These are phyloP conservation scores for Alitta virens DNA, from an alignment of 2,888 invertebrate genomes.

Conservation along the genomic window DNA sequence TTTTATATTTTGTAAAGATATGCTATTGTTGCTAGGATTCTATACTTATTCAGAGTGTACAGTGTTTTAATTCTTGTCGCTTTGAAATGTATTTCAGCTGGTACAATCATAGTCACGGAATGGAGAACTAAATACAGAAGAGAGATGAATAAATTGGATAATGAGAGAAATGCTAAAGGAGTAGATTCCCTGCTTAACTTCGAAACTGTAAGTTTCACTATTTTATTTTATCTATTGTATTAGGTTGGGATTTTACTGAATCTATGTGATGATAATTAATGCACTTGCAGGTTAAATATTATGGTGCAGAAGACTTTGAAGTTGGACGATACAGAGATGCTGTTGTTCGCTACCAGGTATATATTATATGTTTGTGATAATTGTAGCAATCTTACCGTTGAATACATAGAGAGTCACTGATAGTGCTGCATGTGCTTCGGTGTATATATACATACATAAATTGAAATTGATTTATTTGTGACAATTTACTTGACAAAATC, in stretches of 20 bases:
- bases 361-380: too few species aligned
- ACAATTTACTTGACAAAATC: too few species aligned
- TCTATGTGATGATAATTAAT: neutral
- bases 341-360: slow-evolving; percentile 82
- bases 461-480: too few species aligned
- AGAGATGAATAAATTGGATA: slow-evolving; percentile 91
- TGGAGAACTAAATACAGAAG: slow-evolving; percentile 96
- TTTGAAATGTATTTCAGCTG: slow-evolving; percentile 63
- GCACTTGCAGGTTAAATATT: slow-evolving; percentile 76
- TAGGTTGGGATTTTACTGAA: neutral
- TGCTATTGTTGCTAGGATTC: too few species aligned
- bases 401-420: too few species aligned
- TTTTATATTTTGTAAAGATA: slow-evolving; percentile 30
- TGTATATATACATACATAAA: too few species aligned
- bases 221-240: too few species aligned
- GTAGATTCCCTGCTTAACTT: slow-evolving; percentile 96
- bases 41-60: too few species aligned
- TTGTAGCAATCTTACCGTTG: too few species aligned
- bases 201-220: slow-evolving; percentile 74
- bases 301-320: slow-evolving; percentile 91
- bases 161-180: slow-evolving; percentile 84
- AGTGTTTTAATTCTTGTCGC: too few species aligned
- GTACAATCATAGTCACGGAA: slow-evolving; percentile 88
- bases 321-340: slow-evolving; percentile 79
- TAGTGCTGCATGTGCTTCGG: too few species aligned